phyloP scores from a whole-genome alignment of 2,888 invertebrate species.

The Brachyopa scutellaris region DNA sequence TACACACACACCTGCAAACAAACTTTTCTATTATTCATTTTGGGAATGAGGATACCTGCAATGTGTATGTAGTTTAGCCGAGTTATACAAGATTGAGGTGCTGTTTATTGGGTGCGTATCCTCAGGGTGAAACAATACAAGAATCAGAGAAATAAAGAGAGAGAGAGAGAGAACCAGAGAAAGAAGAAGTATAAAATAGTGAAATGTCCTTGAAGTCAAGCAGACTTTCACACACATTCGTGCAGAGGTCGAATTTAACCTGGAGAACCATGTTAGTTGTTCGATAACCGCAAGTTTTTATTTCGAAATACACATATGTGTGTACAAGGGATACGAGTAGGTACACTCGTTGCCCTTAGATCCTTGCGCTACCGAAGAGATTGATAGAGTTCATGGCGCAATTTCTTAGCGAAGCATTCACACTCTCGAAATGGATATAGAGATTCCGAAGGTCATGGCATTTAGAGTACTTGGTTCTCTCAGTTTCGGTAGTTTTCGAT shows the following conservation, averaged over 20 bases:
- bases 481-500: too few species aligned
- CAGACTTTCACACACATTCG: constrained; percentile 5
- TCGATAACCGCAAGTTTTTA: constrained; percentile 1
- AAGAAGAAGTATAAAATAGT: not conserved
- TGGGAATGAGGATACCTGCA: not conserved
- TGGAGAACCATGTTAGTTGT: not conserved
- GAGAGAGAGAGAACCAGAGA: not conserved
- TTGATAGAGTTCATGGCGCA: not conserved
- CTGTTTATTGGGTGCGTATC: not conserved
- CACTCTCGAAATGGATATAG: not conserved
- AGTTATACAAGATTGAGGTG: not conserved
- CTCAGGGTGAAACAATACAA: not conserved
- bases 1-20: too few species aligned
- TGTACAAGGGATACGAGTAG: not conserved
- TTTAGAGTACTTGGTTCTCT: too few species aligned
- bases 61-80: not conserved
- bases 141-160: too few species aligned
- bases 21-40: constrained; percentile 33
- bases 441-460: too few species aligned
- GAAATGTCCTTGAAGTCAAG: constrained; percentile 8
- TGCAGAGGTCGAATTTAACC: not conserved
- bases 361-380: not conserved
- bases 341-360: not conserved
- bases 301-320: not conserved
- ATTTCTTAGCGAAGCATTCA: not conserved